These are phyloP conservation scores for Paelopatides confundens DNA, from an alignment of 53 echinoderm and acorn worm species.

Conservation along the genomic window DNA sequence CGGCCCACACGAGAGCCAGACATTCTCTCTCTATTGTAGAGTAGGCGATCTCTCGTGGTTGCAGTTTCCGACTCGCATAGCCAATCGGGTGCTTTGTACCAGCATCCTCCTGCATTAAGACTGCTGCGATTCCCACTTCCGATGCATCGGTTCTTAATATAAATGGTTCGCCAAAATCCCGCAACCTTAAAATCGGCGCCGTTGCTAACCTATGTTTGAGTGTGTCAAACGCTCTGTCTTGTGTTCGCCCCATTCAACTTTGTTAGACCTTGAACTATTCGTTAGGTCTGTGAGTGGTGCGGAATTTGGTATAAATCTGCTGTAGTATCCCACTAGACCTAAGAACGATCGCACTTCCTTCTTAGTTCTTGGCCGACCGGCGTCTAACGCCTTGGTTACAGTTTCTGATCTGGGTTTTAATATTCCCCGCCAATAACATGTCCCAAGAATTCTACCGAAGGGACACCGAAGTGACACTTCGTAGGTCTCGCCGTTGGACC, in stretches of 20 bases:
- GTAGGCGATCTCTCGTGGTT: conserved; percentile 53
- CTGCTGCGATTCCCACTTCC: conserved; percentile 16
- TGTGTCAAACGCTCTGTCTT: neutral
- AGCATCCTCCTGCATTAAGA: conserved; percentile 46
- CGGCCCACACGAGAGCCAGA: conserved; percentile 62
- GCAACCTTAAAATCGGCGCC: conserved; percentile 40
- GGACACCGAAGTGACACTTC: conserved; percentile 58
- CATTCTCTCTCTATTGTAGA: conserved; percentile 58
- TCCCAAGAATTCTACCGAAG: conserved; percentile 57
- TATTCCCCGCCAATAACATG: conserved; percentile 56
- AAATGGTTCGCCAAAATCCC: neutral
- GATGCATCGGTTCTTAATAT: conserved; percentile 42
- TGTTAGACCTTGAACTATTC: neutral
- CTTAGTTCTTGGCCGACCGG: neutral
- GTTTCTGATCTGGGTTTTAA: conserved; percentile 41
- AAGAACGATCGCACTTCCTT: conserved; percentile 44
- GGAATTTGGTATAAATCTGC: conserved; percentile 44
- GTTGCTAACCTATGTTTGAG: neutral
- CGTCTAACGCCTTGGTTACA: neutral
- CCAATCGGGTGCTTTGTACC: conserved; percentile 47
- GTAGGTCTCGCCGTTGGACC: conserved; percentile 65
- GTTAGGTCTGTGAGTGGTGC: conserved; percentile 51
- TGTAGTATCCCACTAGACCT: conserved; percentile 47
- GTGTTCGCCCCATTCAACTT: conserved; percentile 24
- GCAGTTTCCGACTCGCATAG: conserved; percentile 62